These are phyloP conservation scores for Yponomeuta plumbellus DNA, from an alignment of 2,888 invertebrate species.

Conservation along the genomic window DNA sequence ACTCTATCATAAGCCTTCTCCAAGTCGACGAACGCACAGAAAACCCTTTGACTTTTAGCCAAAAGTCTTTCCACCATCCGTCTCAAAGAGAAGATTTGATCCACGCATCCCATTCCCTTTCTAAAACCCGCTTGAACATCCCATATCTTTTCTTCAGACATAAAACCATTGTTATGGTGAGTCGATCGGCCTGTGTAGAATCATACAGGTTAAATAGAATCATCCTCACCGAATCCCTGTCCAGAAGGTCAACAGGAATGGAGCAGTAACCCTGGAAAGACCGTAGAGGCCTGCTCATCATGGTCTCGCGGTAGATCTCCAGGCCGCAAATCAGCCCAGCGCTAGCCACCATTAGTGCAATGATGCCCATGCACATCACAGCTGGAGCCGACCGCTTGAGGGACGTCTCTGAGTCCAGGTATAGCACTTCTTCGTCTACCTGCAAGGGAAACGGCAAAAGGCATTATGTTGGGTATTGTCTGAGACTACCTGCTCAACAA, in stretches of 20 bases:
- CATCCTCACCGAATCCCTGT: neutral
- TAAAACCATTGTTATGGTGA: too few species aligned
- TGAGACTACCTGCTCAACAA: too few species aligned
- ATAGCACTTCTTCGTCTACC: neutral
- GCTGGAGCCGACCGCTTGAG: conserved; percentile 37
- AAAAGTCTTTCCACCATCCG: too few species aligned
- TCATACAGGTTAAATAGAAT: neutral
- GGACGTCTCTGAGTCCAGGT: neutral
- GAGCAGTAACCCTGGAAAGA: conserved; percentile 82
- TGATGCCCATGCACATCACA: conserved; percentile 82
- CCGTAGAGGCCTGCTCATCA: conserved; percentile 60
- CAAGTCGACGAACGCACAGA: too few species aligned
- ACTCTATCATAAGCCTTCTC: too few species aligned
- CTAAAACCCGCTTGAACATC: too few species aligned
- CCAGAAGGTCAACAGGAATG: conserved; percentile 72
- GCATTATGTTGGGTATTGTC: neutral
- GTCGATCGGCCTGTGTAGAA: too few species aligned
- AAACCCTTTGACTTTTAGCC: too few species aligned
- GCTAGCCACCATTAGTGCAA: conserved; percentile 82
- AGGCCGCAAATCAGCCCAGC: conserved; percentile 84
- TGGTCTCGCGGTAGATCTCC: conserved; percentile 84
- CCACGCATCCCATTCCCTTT: too few species aligned
- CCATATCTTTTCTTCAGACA: too few species aligned
- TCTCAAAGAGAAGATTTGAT: too few species aligned
- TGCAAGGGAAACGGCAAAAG: neutral